These are phyloP conservation scores for Pao palembangensis DNA, from an alignment of 2,113 vertebrate genomes.

Conservation along the genomic window DNA sequence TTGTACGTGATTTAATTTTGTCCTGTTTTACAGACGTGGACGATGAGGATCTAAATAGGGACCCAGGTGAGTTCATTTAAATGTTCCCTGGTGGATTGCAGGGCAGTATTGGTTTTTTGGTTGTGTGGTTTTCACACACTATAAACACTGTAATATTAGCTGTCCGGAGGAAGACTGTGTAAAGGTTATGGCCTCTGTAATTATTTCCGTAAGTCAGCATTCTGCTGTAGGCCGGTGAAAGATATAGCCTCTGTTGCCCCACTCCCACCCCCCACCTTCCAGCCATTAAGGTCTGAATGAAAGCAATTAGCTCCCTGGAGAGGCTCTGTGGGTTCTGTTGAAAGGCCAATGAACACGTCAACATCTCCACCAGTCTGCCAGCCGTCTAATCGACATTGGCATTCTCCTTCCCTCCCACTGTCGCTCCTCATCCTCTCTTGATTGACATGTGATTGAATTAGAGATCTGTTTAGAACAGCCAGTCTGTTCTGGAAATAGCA, in stretches of 20 bases:
- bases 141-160: conserved; percentile 15
- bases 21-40: conserved; percentile 37
- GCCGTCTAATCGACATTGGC: conserved; percentile 67
- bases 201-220: conserved; percentile 42
- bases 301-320: conserved; percentile 70
- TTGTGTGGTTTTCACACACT: conserved; percentile 15
- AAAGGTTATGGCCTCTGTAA: conserved; percentile 43
- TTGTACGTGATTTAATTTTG: conserved; percentile 1
- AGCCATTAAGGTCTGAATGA: conserved; percentile 66
- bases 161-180: conserved; percentile 18
- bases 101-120: not conserved
- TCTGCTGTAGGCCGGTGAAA: conserved; percentile 29
- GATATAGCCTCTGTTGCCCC: conserved; percentile 30
- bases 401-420: conserved; percentile 64
- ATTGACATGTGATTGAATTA: conserved; percentile 72
- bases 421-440: conserved; percentile 68
- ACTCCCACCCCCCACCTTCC: conserved; percentile 32
- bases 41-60: conserved; percentile 10
- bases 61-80: conserved; percentile 36
- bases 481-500: conserved; percentile 2
- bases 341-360: conserved; percentile 56
- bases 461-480: conserved; percentile 55
- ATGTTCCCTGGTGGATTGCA: not conserved
- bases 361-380: conserved; percentile 35
- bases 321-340: conserved; percentile 37